Conservation (phyloP, 2,113 vertebrate genomes). For the Desmodus rotundus region DNA sequence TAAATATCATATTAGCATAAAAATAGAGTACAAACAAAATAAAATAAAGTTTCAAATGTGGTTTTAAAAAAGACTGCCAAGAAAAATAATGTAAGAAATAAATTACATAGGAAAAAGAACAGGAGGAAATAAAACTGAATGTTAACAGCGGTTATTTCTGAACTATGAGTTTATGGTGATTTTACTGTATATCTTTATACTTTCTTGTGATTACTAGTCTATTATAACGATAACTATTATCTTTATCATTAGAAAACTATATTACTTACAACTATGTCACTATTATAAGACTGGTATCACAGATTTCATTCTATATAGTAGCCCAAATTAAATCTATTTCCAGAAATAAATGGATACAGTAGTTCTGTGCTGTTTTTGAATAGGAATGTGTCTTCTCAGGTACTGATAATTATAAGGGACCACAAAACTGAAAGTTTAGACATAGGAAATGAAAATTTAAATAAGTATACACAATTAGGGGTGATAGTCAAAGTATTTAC, state of each 20-base stretch:
- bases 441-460: background rate
- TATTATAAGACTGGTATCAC: background rate
- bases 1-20: background rate
- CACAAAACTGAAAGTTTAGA: background rate
- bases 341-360: background rate
- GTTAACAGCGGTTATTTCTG: background rate
- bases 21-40: background rate
- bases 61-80: background rate
- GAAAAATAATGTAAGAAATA: background rate
- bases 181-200: background rate
- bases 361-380: background rate
- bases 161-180: background rate
- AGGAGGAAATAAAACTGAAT: background rate
- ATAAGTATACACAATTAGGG: background rate
- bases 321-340: background rate
- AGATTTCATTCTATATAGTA: background rate
- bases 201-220: background rate
- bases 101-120: background rate
- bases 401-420: background rate
- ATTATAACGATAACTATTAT: background rate
- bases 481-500: background rate
- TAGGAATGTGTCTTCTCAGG: background rate
- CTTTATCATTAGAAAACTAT: constrained; percentile 22
- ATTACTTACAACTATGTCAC: background rate
- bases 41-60: background rate